Conservation (phyloP, 1,140 invertebrate genomes). For the Branchinecta lindahli region DNA sequence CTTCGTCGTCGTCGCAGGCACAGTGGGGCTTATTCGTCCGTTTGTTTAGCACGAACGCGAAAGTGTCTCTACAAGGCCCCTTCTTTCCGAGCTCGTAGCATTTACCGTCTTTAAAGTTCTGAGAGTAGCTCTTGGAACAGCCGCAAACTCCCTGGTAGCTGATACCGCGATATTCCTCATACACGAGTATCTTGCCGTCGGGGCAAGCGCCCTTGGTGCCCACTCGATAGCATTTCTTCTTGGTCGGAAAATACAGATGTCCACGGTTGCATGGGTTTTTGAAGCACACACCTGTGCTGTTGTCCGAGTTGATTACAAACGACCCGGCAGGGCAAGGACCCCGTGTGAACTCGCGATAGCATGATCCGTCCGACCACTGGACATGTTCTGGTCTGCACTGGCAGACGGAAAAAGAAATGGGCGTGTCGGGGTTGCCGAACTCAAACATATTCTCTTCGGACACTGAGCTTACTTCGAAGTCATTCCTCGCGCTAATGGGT, state of each 20-base stretch:
- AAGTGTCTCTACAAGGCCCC: conserved; percentile 17
- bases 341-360: conserved; percentile 54
- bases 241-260: conserved; percentile 51
- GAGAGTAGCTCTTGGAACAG: conserved; percentile 31
- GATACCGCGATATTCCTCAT: conserved; percentile 59
- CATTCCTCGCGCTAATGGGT: conserved; percentile 39
- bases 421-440: conserved; percentile 28
- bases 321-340: conserved; percentile 50
- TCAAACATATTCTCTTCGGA: conserved; percentile 28
- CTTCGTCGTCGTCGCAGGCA: conserved; percentile 37
- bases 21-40: conserved; percentile 25
- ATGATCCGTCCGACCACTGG: conserved; percentile 44
- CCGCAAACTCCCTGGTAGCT: conserved; percentile 64
- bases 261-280: conserved; percentile 50
- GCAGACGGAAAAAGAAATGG: conserved; percentile 32
- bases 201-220: conserved; percentile 53
- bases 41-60: conserved; percentile 14
- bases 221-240: conserved; percentile 53
- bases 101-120: conserved; percentile 17
- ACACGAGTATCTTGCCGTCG: conserved; percentile 49
- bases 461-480: conserved; percentile 31
- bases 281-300: conserved; percentile 41
- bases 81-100: conserved; percentile 21
- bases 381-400: conserved; percentile 51
- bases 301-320: conserved; percentile 36